Evolutionary conservation across 2,888 invertebrate genomes (phyloP).

Genomic region (Acrobasis suavella): DNA sequence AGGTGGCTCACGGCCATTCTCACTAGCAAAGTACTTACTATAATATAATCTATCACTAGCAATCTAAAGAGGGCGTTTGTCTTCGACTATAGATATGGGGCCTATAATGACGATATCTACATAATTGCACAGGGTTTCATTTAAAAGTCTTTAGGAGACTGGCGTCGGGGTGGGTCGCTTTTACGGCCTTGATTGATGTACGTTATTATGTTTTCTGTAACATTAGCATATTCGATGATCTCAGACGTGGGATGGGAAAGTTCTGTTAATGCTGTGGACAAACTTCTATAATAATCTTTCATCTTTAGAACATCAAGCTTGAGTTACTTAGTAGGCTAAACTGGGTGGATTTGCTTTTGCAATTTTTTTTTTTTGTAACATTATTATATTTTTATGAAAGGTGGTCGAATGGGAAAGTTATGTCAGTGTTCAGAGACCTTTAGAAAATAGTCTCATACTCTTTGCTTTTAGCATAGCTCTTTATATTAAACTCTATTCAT

Average conservation of each 20-base stretch:
- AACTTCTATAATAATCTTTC: no score
- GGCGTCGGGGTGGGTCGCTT: conserved; percentile 1
- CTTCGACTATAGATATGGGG: conserved; percentile 5
- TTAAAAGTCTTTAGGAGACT: conserved; percentile 13
- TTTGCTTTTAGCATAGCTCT: no score
- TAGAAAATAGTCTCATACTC: no score
- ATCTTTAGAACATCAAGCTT: neutral
- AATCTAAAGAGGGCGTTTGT: conserved; percentile 8
- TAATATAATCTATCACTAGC: conserved; percentile 15
- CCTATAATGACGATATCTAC: conserved; percentile 12
- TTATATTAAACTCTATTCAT: no score
- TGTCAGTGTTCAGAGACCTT: no score
- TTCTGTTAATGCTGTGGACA: neutral
- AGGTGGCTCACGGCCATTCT: neutral
- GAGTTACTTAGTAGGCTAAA: neutral
- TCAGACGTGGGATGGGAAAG: neutral
- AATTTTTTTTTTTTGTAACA: no score
- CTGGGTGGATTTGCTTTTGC: no score
- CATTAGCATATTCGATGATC: neutral
- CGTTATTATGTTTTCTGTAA: no score
- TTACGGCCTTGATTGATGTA: conserved; percentile 9
- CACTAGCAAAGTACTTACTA: neutral
- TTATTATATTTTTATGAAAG: no score
- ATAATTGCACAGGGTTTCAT: conserved; percentile 15
- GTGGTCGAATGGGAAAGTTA: no score